Evolutionary conservation across 2,797 vertebrate species (phyloP), one percentile per base, ranked within the genome.

Genomic region (Tenualosa thibaudeaui): DNA sequence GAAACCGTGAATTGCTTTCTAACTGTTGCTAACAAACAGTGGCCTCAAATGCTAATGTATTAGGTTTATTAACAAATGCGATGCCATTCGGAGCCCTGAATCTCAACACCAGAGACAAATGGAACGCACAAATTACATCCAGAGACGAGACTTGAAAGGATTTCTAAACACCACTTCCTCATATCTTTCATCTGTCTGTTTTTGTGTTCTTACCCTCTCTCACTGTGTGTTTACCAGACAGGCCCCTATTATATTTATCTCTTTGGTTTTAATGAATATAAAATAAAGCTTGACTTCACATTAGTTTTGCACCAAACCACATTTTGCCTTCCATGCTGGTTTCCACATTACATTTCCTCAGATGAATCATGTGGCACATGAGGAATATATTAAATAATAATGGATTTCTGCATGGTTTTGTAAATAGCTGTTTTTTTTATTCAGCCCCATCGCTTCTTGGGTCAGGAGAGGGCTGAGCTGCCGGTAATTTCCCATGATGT

Each of bases 361-460:
- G 37, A 6, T 75, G 31, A 43, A 75, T 43, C 26, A 75, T 75
- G 68, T 75, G 37, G 37, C 49, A 82, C 50, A n/a, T 84, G 56
- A 37, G 81, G 54, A 83, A 82, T 85, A 75, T 85, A 75, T 86
- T 87, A 8, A 68, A 83, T 86, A 81, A 81, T 82, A 82, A 86
- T 89, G 8, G 84, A 87, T 89, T 84, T 4, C 62, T 65, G 62
- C 9, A 13, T 5, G 37, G 31, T 40, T 75, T 43, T 31, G 68
- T 43, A 37, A 75, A 75, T 75, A 75, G 19, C 15, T 12, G 37
- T 17, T 75, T 75, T 40, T 71, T 71, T 24, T 17, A 71, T 51
- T 31, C 40, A 37, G 82, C 12, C n/a, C 58, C 0, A 2, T 50
- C 31, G 82, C 10, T 86, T 86, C 54, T 40, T 75, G 84, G 60